Conservation (phyloP, 2,113 vertebrate species). For the Nerophis lumbriciformis region DNA sequence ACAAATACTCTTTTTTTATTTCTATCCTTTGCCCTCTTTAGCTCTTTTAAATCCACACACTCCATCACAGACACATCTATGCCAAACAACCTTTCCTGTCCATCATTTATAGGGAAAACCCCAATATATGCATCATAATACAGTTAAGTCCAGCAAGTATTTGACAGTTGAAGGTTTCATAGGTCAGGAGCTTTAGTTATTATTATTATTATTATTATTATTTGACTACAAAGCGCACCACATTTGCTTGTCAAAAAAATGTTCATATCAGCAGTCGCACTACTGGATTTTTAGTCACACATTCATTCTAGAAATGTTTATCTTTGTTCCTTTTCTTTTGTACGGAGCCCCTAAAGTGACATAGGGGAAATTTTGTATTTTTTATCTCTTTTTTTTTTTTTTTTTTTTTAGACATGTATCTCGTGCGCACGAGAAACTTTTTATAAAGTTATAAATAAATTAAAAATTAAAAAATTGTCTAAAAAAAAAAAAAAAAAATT, state of each 20-base stretch:
- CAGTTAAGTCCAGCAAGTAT: constrained; percentile 57
- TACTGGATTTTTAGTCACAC: constrained; percentile 15
- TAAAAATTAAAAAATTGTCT: too few relatives aligned
- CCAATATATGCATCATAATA: constrained; percentile 69
- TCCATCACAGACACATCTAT: constrained; percentile 63
- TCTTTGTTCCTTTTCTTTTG: constrained; percentile 36
- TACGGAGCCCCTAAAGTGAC: too few relatives aligned
- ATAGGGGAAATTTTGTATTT: too few relatives aligned
- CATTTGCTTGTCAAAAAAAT: constrained; percentile 30
- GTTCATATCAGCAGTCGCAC: constrained; percentile 34
- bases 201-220: constrained; percentile 1
- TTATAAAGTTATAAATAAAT: too few relatives aligned
- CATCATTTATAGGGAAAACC: constrained; percentile 42
- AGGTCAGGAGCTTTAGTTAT: constrained; percentile 37
- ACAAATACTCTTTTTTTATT: constrained; percentile 57
- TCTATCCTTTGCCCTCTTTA: constrained; percentile 36
- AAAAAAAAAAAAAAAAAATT: too few relatives aligned
- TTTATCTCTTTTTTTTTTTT: too few relatives aligned
- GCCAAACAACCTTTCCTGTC: constrained; percentile 67
- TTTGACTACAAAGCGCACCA: constrained; percentile 46
- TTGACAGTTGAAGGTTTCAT: constrained; percentile 47
- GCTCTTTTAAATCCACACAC: constrained; percentile 53
- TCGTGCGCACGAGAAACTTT: too few relatives aligned
- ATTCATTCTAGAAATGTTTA: neutral
- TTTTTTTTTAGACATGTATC: too few relatives aligned